A percentile compares a stretch with the other conserved stretches of the same genome.
These are phyloP conservation scores for Actinostola sp. DNA, from an alignment of 92 coral and sea anemone genomes.

Conservation along the genomic window DNA sequence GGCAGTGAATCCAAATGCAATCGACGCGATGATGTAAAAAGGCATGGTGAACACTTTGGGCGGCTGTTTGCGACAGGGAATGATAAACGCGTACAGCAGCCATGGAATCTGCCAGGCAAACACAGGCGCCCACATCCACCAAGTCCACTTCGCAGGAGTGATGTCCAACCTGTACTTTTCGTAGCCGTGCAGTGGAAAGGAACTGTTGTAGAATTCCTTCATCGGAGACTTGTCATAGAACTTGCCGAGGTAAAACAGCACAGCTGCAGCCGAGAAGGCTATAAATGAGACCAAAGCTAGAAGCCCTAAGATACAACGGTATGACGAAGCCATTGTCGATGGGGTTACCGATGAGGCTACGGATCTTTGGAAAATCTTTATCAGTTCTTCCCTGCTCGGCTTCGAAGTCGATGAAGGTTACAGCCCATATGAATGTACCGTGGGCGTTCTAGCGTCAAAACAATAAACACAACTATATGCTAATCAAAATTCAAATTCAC, in stretches of 20 bases:
- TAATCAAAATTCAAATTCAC: slow-evolving; percentile 25
- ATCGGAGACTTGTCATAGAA: slow-evolving; percentile 67
- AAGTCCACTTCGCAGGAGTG: slow-evolving; percentile 80
- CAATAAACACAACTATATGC: slow-evolving; percentile 33
- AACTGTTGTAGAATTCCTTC: slow-evolving; percentile 65
- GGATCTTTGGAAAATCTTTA: neutral
- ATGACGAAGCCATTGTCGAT: slow-evolving; percentile 42
- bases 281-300: slow-evolving; percentile 69
- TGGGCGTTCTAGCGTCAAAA: slow-evolving; percentile 49
- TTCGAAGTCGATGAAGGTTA: slow-evolving; percentile 28
- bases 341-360: no score
- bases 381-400: slow-evolving; percentile 3
- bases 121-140: slow-evolving; percentile 90
- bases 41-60: slow-evolving; percentile 74
- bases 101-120: slow-evolving; percentile 85
- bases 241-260: slow-evolving; percentile 81
- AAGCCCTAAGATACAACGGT: slow-evolving; percentile 61
- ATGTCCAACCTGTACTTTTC: slow-evolving; percentile 60
- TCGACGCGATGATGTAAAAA: slow-evolving; percentile 70
- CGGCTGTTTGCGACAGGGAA: slow-evolving; percentile 74
- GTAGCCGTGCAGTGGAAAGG: slow-evolving; percentile 63
- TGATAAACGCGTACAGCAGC: slow-evolving; percentile 68
- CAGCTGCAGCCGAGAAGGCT: slow-evolving; percentile 74
- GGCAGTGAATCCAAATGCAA: slow-evolving; percentile 77
- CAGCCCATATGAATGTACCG: slow-evolving; percentile 21